Evolutionary conservation across 2,888 invertebrate genomes (phyloP).

Genomic region (Mantis religiosa): DNA sequence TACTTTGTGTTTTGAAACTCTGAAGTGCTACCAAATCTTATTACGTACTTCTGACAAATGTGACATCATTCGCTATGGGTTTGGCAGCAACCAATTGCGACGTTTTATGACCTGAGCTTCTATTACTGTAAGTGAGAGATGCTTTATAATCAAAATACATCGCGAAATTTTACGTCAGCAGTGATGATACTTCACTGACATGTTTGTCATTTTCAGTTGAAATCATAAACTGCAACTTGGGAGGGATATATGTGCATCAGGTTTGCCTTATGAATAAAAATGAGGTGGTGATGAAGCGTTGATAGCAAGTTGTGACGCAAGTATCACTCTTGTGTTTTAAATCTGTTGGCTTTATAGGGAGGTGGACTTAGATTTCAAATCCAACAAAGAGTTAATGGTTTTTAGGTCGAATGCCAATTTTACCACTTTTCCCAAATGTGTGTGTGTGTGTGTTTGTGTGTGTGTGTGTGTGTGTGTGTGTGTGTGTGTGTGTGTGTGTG

Average conservation of each 20-base stretch:
- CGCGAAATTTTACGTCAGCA: not conserved
- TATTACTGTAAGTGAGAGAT: not conserved
- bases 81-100: not conserved
- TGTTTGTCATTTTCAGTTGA: not conserved
- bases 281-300: not conserved
- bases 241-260: not conserved
- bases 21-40: not conserved
- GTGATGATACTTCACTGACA: not conserved
- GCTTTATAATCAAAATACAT: not conserved
- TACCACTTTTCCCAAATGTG: too few species aligned
- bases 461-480: too few species aligned
- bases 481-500: too few species aligned
- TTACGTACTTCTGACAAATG: not conserved
- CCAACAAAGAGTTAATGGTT: too few species aligned
- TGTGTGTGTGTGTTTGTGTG: too few species aligned
- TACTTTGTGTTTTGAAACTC: not conserved
- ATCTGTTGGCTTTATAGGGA: too few species aligned
- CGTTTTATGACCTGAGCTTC: not conserved
- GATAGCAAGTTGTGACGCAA: too few species aligned
- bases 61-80: too few species aligned
- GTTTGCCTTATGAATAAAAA: not conserved
- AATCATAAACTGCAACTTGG: not conserved
- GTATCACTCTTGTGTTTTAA: too few species aligned
- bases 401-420: too few species aligned
- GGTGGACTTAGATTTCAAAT: too few species aligned